Percentiles rank a stretch among this genome's conserved stretches.
Evolutionary conservation across 2,797 vertebrate species (phyloP).

Genomic region (Poecile montanus): DNA sequence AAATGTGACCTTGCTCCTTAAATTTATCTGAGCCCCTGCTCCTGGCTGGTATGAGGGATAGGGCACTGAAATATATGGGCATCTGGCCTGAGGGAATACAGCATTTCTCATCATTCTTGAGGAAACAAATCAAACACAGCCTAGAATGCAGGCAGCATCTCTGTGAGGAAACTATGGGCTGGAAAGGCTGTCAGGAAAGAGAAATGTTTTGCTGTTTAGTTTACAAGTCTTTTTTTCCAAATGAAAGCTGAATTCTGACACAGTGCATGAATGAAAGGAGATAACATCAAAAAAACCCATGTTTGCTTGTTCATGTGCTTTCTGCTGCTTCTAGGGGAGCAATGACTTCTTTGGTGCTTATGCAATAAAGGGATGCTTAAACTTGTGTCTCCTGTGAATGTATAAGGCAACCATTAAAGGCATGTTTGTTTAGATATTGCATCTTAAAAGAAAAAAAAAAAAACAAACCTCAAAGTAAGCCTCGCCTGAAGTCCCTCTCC

Average conservation of each 20-base stretch:
- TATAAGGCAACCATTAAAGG: background rate
- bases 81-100: background rate
- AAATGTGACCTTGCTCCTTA: background rate
- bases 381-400: background rate
- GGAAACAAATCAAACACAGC: background rate
- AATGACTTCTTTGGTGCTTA: background rate
- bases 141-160: background rate
- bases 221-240: background rate
- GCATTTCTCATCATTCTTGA: background rate
- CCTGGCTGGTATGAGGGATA: background rate
- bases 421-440: background rate
- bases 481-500: background rate
- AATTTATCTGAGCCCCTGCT: background rate
- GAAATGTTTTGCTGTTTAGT: background rate
- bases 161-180: background rate
- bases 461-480: background rate
- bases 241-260: background rate
- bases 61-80: background rate
- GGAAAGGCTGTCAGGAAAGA: background rate
- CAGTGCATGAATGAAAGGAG: background rate
- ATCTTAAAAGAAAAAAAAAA: background rate
- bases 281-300: background rate
- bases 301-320: background rate
- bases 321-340: background rate
- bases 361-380: background rate